Evolutionary conservation across 2,113 vertebrate species (phyloP).

Genomic region (Hystrix brachyura): DNA sequence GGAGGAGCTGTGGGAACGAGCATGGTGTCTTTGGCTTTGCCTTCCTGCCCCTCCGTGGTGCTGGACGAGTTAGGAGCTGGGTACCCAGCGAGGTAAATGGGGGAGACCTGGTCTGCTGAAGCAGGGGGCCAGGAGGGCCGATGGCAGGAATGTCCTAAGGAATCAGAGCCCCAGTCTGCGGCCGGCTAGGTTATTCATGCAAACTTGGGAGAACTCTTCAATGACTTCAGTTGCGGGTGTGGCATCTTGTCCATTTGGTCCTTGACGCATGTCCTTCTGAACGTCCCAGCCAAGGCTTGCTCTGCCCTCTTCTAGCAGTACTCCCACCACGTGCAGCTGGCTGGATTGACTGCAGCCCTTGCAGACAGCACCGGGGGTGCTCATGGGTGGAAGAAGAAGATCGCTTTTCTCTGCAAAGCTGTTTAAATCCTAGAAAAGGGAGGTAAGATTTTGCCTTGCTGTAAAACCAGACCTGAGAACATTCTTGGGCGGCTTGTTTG

Average conservation of each 20-base stretch:
- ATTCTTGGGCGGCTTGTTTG: not conserved
- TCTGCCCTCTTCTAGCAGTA: no score
- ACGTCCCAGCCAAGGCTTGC: no score
- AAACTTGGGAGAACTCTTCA: no score
- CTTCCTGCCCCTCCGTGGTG: not conserved
- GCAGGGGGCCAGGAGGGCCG: not conserved
- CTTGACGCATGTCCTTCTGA: no score
- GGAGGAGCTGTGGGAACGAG: not conserved
- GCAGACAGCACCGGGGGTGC: no score
- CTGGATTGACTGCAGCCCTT: no score
- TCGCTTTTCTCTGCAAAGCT: no score
- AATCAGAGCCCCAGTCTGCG: not conserved
- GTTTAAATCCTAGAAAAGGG: not conserved
- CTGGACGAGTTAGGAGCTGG: not conserved
- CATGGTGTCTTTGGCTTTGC: not conserved
- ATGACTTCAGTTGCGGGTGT: no score
- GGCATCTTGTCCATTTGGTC: no score
- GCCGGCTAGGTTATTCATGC: no score
- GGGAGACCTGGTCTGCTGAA: not conserved
- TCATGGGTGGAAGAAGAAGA: no score
- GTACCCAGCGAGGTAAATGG: not conserved
- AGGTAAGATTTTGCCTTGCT: not conserved
- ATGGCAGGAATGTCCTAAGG: not conserved
- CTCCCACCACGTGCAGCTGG: no score
- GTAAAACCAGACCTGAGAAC: not conserved